Conservation (phyloP, 2,888 invertebrate genomes). For the Drosophila neoperkinsi region DNA sequence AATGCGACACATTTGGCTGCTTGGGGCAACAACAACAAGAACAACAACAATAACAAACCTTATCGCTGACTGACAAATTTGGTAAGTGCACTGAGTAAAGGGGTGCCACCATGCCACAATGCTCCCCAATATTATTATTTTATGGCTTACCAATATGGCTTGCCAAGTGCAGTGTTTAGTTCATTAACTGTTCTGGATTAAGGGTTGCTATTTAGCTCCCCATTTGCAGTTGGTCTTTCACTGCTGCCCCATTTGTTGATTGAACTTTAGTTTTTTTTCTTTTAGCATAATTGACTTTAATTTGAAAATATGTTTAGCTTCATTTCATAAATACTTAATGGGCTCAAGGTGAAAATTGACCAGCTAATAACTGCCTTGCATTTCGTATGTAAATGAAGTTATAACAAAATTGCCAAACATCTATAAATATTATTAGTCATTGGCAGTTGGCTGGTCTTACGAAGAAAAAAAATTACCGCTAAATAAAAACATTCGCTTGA, state of each 20-base stretch:
- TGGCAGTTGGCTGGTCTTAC: slow-evolving; percentile 8
- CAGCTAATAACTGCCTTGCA: slow-evolving; percentile 13
- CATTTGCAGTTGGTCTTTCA: slow-evolving; percentile 13
- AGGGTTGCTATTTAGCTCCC: slow-evolving; percentile 34
- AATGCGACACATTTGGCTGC: slow-evolving; percentile 59
- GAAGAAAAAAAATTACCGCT: neutral
- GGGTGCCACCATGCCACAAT: slow-evolving; percentile 31
- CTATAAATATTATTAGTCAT: slow-evolving; percentile 16
- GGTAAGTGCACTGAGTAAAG: slow-evolving; percentile 64
- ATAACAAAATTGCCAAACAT: slow-evolving; percentile 9
- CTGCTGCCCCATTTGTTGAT: slow-evolving; percentile 29
- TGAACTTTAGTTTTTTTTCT: slow-evolving; percentile 36
- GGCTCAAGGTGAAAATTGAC: slow-evolving; percentile 69
- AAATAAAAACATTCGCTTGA: neutral
- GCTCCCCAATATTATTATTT: slow-evolving; percentile 47
- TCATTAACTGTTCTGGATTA: slow-evolving; percentile 40
- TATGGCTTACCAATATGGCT: slow-evolving; percentile 42
- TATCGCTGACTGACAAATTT: slow-evolving; percentile 71
- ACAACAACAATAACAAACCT: slow-evolving; percentile 20
- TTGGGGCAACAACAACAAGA: slow-evolving; percentile 13
- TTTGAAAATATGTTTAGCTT: slow-evolving; percentile 58
- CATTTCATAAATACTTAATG: slow-evolving; percentile 69
- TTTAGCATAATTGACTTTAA: slow-evolving; percentile 72
- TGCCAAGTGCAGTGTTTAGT: slow-evolving; percentile 34
- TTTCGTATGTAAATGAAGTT: slow-evolving; percentile 44